These are phyloP conservation scores for Laodelphax striatellus DNA, from an alignment of 1,140 invertebrate genomes.

Conservation along the genomic window DNA sequence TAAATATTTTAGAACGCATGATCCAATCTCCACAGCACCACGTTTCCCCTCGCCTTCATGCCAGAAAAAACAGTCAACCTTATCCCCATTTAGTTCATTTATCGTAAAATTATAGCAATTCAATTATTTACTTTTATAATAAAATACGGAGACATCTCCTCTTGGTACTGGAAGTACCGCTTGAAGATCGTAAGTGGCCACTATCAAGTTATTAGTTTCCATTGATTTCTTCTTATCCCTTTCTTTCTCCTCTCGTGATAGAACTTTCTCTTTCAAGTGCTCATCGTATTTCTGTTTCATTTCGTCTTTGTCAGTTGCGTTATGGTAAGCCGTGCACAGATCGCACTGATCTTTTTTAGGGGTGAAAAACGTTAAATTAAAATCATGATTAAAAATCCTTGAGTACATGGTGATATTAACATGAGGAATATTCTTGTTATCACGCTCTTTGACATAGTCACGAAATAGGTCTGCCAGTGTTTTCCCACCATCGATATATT, in stretches of 20 bases:
- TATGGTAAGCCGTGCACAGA: conserved; percentile 17
- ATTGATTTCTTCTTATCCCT: not conserved
- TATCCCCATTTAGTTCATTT: conserved; percentile 15
- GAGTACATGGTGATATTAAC: not conserved
- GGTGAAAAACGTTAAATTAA: conserved; percentile 12
- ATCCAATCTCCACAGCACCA: conserved; percentile 32
- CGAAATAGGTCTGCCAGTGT: conserved; percentile 12
- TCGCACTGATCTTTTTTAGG: conserved; percentile 25
- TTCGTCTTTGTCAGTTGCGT: not conserved
- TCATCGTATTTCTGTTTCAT: conserved; percentile 1
- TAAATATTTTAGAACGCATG: conserved; percentile 17
- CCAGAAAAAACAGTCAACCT: conserved; percentile 32
- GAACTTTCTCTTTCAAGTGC: conserved; percentile 1
- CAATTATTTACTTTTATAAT: conserved; percentile 24
- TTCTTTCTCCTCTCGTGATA: conserved; percentile 1
- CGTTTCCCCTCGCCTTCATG: conserved; percentile 32
- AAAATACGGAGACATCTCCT: conserved; percentile 18
- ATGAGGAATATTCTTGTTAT: conserved; percentile 12
- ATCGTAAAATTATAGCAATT: conserved; percentile 24
- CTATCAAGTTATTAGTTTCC: not conserved
- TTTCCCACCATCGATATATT: conserved; percentile 16
- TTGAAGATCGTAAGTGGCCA: conserved; percentile 8
- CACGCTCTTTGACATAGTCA: conserved; percentile 12
- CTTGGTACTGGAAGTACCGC: conserved; percentile 6
- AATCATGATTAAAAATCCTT: conserved; percentile 16